Conservation (phyloP, 1,140 invertebrate genomes). For the Patella vulgata region DNA sequence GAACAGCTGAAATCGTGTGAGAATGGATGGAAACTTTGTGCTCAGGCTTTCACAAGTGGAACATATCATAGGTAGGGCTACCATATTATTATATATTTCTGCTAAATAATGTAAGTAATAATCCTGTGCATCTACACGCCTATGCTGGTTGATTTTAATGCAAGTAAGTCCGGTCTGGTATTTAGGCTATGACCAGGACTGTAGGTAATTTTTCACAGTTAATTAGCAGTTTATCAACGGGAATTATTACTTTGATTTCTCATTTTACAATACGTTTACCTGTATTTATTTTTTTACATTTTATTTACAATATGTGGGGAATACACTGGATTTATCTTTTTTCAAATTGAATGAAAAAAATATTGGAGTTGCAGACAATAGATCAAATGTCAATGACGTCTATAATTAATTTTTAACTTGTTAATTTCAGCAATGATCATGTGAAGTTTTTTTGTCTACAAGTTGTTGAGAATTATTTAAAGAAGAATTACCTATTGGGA, state of each 20-base stretch:
- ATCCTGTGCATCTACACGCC: background rate
- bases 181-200: background rate
- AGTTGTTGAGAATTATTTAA: slow-evolving; percentile 69
- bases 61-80: slow-evolving; percentile 51
- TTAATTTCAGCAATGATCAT: slow-evolving; percentile 67
- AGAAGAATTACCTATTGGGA: slow-evolving; percentile 53
- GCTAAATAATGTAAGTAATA: background rate
- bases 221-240: too few species aligned
- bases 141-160: background rate
- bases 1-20: slow-evolving; percentile 68
- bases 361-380: too few species aligned
- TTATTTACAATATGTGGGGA: too few species aligned
- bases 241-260: too few species aligned
- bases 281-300: too few species aligned
- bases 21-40: slow-evolving; percentile 70
- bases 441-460: slow-evolving; percentile 70
- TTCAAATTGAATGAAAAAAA: too few species aligned
- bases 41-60: slow-evolving; percentile 57
- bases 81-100: background rate
- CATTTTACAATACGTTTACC: too few species aligned
- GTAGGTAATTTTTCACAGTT: too few species aligned
- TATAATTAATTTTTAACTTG: too few species aligned
- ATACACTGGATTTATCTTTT: too few species aligned
- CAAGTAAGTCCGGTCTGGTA: background rate
- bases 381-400: too few species aligned